These are phyloP conservation scores for Drosophila athabasca DNA, from an alignment of 1,140 invertebrate genomes.

Conservation along the genomic window DNA sequence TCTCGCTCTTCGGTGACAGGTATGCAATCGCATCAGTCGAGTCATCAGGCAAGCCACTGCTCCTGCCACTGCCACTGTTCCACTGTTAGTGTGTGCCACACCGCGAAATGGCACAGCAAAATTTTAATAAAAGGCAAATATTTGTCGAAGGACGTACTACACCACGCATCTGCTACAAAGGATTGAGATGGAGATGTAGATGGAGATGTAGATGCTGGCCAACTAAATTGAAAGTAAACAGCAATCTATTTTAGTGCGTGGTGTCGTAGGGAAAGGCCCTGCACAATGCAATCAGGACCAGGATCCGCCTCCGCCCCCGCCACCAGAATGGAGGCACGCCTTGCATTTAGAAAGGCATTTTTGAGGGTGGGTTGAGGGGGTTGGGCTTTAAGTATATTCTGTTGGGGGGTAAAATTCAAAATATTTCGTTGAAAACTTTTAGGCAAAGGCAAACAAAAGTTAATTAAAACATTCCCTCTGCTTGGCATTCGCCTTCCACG, in stretches of 20 bases:
- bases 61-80: no score
- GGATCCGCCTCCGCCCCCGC: not conserved
- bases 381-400: not conserved
- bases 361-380: not conserved
- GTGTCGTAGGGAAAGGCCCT: not conserved
- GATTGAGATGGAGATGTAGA: slow-evolving; percentile 36
- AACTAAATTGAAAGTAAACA: slow-evolving; percentile 78
- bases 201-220: slow-evolving; percentile 39
- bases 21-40: slow-evolving; percentile 35
- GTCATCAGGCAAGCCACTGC: slow-evolving; percentile 6
- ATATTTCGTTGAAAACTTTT: slow-evolving; percentile 57
- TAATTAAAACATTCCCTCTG: slow-evolving; percentile 68
- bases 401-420: slow-evolving; percentile 10
- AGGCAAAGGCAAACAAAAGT: slow-evolving; percentile 66
- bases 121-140: slow-evolving; percentile 73
- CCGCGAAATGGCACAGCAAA: slow-evolving; percentile 47
- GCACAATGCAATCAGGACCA: slow-evolving; percentile 6
- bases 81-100: no score
- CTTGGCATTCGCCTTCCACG: not conserved
- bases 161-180: slow-evolving; percentile 18
- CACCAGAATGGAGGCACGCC: not conserved
- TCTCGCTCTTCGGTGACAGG: slow-evolving; percentile 31
- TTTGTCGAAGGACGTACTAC: slow-evolving; percentile 41
- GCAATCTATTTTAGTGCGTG: slow-evolving; percentile 70
- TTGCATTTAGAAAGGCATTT: slow-evolving; percentile 1